Evolutionary conservation across 1,140 invertebrate genomes (phyloP).

Genomic region (Drosophila sp.): DNA sequence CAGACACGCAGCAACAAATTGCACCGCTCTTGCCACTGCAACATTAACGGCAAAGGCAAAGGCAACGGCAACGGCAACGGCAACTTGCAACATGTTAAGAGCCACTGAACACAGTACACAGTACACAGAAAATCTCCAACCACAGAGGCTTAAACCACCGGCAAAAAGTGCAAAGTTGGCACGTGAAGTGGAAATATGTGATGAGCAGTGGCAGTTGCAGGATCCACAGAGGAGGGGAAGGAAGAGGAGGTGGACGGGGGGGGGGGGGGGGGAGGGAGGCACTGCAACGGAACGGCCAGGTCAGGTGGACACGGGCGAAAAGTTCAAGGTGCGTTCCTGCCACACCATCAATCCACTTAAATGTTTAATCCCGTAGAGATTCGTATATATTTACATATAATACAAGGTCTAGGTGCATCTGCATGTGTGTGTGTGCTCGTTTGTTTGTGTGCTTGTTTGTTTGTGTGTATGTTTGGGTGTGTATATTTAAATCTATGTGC

Average conservation of each 20-base stretch:
- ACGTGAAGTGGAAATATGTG: constrained; percentile 45
- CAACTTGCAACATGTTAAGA: constrained; percentile 32
- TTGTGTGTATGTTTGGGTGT: no score
- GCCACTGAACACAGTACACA: constrained; percentile 13
- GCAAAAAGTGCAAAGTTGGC: constrained; percentile 36
- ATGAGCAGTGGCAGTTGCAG: constrained; percentile 22
- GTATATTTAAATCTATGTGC: neutral
- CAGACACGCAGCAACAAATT: constrained; percentile 69
- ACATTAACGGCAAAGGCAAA: no score
- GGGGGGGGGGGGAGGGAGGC: neutral
- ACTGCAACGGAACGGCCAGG: neutral
- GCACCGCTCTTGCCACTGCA: constrained; percentile 41
- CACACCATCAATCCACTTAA: constrained; percentile 79
- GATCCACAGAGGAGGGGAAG: neutral
- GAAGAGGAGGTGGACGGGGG: neutral
- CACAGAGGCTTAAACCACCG: constrained; percentile 34
- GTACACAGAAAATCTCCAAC: constrained; percentile 24
- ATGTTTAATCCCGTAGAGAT: constrained; percentile 79
- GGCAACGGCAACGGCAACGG: no score
- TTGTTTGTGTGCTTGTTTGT: no score
- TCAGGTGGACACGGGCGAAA: constrained; percentile 19
- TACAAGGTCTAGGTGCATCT: no score
- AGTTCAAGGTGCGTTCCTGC: constrained; percentile 67
- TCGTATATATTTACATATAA: constrained; percentile 46
- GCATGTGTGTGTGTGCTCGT: no score